These are phyloP conservation scores for Mobula birostris DNA, from an alignment of 2,113 vertebrate species.

Conservation along the genomic window DNA sequence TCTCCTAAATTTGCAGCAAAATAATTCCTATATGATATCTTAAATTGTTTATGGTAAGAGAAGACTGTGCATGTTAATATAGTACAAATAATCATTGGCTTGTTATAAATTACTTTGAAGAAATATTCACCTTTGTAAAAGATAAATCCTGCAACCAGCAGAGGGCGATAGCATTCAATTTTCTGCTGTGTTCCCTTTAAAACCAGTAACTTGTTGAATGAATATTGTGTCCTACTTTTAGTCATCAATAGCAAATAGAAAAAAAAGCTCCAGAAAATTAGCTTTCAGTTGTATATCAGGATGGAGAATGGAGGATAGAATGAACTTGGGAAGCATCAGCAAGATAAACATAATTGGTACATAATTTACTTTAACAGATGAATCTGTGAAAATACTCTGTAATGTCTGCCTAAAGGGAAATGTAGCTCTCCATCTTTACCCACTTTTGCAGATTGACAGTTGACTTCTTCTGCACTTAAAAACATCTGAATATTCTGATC, in stretches of 20 bases:
- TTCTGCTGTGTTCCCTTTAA: background rate
- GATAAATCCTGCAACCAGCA: background rate
- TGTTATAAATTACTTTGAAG: background rate
- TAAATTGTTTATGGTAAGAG: background rate
- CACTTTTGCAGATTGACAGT: background rate
- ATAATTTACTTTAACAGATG: background rate
- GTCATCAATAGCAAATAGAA: background rate
- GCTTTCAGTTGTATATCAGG: background rate
- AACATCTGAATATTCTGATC: background rate
- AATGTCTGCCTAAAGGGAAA: background rate
- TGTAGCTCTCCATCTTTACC: background rate
- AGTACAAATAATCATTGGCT: background rate
- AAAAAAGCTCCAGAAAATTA: background rate
- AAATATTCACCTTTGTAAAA: background rate
- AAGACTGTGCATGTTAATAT: too few relatives aligned
- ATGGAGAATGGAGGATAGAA: background rate
- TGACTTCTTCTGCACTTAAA: background rate
- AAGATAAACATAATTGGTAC: background rate
- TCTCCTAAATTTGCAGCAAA: background rate
- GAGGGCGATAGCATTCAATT: slow-evolving; percentile 30
- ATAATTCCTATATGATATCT: background rate
- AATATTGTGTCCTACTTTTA: background rate
- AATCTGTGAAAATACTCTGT: background rate
- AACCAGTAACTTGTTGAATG: too few relatives aligned
- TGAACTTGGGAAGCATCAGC: background rate